Percentiles rank a stretch among this genome's conserved stretches.
phyloP scores from a whole-genome alignment of 1,140 invertebrate species.

The Drosophila yakuba region DNA sequence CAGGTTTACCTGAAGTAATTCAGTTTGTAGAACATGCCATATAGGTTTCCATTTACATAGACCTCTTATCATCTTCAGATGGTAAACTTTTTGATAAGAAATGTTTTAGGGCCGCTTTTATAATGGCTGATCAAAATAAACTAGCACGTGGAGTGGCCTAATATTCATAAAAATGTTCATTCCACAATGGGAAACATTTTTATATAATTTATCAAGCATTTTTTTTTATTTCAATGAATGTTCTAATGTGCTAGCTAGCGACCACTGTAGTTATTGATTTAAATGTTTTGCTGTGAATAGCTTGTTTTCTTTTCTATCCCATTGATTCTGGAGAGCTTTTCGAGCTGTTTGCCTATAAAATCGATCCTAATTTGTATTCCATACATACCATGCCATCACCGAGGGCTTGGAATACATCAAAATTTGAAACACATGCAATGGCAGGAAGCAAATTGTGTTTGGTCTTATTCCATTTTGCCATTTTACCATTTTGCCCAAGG shows the following conservation, averaged over 20 bases:
- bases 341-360: slow-evolving; percentile 21
- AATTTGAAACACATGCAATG: slow-evolving; percentile 6
- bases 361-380: slow-evolving; percentile 43
- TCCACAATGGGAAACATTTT: not conserved
- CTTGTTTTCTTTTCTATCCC: slow-evolving; percentile 1
- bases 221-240: no score
- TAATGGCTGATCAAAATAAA: slow-evolving; percentile 8
- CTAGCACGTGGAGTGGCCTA: not conserved
- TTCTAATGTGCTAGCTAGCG: not conserved
- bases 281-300: slow-evolving; percentile 15
- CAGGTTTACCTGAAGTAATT: not conserved
- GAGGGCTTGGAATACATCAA: not conserved
- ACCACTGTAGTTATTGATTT: slow-evolving; percentile 36
- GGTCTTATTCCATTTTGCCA: slow-evolving; percentile 1
- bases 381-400: slow-evolving; percentile 1
- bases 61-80: slow-evolving; percentile 4
- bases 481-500: slow-evolving; percentile 4
- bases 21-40: not conserved
- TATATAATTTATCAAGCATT: no score
- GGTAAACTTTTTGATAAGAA: slow-evolving; percentile 5
- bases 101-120: not conserved
- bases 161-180: not conserved
- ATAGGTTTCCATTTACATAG: slow-evolving; percentile 3
- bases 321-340: slow-evolving; percentile 16
- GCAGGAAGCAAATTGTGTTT: slow-evolving; percentile 11